phyloP scores from a whole-genome alignment of 1,140 invertebrate genomes.

The Heterodera carotae region DNA sequence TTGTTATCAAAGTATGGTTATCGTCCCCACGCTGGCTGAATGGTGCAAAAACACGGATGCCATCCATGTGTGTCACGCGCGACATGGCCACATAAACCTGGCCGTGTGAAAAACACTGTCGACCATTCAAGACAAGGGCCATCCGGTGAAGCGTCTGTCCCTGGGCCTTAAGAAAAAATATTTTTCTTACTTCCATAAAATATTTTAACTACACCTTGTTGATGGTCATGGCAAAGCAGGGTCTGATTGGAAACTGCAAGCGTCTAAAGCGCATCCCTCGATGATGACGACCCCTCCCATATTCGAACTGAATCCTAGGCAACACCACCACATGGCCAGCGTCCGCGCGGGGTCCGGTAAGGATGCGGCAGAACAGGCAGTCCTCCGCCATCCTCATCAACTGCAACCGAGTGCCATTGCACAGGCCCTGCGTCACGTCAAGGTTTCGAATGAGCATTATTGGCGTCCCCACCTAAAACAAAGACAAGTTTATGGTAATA shows the following conservation, averaged over 20 bases:
- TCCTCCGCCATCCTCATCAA: background rate
- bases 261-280: slow-evolving; percentile 36
- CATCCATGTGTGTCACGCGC: too few species aligned
- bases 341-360: background rate
- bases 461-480: background rate
- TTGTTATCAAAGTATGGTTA: background rate
- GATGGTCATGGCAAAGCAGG: slow-evolving; percentile 70
- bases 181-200: too few species aligned
- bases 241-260: slow-evolving; percentile 69
- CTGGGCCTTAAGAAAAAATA: slow-evolving; percentile 67
- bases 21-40: background rate
- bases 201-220: slow-evolving; percentile 66
- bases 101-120: too few species aligned
- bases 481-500: too few species aligned
- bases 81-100: too few species aligned
- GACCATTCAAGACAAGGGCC: slow-evolving; percentile 64
- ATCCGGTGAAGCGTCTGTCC: slow-evolving; percentile 66
- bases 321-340: background rate
- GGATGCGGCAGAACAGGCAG: background rate
- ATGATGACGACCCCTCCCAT: background rate
- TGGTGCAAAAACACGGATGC: background rate
- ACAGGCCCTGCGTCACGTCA: too few species aligned
- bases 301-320: background rate
- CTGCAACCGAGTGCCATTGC: background rate
- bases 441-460: too few species aligned